Conservation (phyloP, 1,140 invertebrate species). For the Orchestia grillus region DNA sequence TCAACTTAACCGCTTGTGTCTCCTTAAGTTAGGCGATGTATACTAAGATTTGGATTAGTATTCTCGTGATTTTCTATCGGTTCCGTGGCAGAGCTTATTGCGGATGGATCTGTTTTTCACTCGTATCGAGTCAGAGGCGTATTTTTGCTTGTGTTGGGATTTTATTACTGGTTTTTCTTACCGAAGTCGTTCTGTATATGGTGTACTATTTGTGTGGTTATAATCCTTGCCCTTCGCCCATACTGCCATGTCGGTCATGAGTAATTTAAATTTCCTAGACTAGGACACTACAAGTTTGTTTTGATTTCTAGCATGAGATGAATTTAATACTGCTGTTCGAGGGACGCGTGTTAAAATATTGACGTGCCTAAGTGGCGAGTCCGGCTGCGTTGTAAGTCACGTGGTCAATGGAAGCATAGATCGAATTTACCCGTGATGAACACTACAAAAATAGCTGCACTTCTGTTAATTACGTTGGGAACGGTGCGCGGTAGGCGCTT, state of each 20-base stretch:
- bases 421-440: no score
- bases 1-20: not conserved
- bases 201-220: not conserved
- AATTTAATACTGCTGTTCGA: not conserved
- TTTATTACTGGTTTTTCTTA: not conserved
- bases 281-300: not conserved
- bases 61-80: not conserved
- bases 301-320: not conserved
- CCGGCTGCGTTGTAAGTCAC: not conserved
- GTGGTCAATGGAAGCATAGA: not conserved
- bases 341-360: not conserved
- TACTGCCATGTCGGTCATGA: not conserved
- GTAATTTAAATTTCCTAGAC: not conserved
- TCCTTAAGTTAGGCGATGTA: not conserved
- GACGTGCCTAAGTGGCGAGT: not conserved
- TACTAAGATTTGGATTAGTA: not conserved
- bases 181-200: not conserved
- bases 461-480: not conserved
- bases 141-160: not conserved
- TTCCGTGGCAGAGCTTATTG: not conserved
- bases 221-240: no score
- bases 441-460: no score
- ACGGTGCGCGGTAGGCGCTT: not conserved
- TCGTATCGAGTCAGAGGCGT: not conserved
- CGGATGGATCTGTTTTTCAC: not conserved